Conservation (phyloP, 2,113 vertebrate genomes). For the Oceanites oceanicus region DNA sequence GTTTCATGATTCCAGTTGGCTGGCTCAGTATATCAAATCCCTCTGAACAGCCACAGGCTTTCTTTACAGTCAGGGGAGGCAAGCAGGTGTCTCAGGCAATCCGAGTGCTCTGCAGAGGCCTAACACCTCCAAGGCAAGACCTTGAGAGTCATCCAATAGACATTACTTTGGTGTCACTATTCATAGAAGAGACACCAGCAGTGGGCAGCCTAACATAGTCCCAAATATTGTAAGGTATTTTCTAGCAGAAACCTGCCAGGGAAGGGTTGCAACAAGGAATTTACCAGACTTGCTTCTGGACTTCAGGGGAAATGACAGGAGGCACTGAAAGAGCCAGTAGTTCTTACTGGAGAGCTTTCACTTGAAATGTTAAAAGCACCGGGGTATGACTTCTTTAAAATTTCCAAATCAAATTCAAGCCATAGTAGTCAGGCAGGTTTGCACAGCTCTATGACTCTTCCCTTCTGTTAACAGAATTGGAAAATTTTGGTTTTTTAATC, state of each 20-base stretch:
- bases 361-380: neutral
- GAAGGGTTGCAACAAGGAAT: neutral
- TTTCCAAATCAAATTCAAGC: neutral
- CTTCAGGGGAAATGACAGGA: neutral
- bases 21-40: neutral
- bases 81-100: neutral
- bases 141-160: neutral
- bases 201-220: neutral
- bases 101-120: neutral
- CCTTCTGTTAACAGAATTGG: neutral
- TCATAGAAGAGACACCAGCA: neutral
- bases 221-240: neutral
- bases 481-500: rapidly evolving
- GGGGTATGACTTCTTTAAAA: neutral
- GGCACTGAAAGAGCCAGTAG: neutral
- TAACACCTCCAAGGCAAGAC: neutral
- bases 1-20: neutral
- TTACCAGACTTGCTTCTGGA: neutral
- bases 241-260: neutral
- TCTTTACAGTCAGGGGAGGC: neutral
- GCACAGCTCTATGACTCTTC: neutral
- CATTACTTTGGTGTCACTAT: neutral
- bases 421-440: neutral
- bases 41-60: neutral
- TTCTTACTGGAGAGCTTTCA: neutral